phyloP scores from a whole-genome alignment of 1,140 invertebrate genomes.

The Heliconius himera region DNA sequence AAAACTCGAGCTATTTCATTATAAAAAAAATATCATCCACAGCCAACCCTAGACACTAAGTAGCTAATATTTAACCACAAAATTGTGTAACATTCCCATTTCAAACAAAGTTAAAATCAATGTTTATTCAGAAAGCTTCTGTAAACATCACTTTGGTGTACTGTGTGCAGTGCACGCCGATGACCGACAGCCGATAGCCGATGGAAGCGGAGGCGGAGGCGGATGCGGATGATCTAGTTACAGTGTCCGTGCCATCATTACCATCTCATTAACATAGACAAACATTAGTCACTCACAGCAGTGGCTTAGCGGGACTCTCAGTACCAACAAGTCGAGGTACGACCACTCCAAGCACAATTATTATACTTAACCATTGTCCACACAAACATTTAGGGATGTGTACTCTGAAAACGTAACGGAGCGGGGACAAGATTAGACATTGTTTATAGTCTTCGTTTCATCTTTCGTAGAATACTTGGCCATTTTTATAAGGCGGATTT shows the following conservation, averaged over 20 bases:
- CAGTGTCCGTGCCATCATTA: conserved; percentile 59
- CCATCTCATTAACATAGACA: conserved; percentile 77
- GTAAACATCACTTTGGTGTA: conserved; percentile 55
- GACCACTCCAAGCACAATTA: conserved; percentile 70
- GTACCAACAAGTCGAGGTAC: conserved; percentile 28
- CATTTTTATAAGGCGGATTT: conserved; percentile 30
- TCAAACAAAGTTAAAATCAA: conserved; percentile 41
- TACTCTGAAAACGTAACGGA: conserved; percentile 73
- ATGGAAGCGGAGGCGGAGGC: conserved; percentile 54
- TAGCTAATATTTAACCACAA: conserved; percentile 27
- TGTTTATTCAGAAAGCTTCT: conserved; percentile 72
- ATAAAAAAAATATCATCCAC: not conserved
- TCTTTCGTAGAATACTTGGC: conserved; percentile 48
- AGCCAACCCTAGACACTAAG: not conserved
- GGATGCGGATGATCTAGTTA: conserved; percentile 73
- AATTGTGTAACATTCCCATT: conserved; percentile 49
- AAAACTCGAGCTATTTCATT: not conserved
- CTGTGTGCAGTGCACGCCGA: conserved; percentile 44
- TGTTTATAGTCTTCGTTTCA: conserved; percentile 64
- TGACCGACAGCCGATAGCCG: conserved; percentile 54
- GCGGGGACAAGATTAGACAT: conserved; percentile 69
- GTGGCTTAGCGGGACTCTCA: conserved; percentile 66
- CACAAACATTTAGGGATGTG: conserved; percentile 66
- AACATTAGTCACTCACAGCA: conserved; percentile 73
- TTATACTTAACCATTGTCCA: conserved; percentile 75